These are phyloP conservation scores for Zaprionus obscuricornis DNA, from an alignment of 2,888 invertebrate species.

Conservation along the genomic window DNA sequence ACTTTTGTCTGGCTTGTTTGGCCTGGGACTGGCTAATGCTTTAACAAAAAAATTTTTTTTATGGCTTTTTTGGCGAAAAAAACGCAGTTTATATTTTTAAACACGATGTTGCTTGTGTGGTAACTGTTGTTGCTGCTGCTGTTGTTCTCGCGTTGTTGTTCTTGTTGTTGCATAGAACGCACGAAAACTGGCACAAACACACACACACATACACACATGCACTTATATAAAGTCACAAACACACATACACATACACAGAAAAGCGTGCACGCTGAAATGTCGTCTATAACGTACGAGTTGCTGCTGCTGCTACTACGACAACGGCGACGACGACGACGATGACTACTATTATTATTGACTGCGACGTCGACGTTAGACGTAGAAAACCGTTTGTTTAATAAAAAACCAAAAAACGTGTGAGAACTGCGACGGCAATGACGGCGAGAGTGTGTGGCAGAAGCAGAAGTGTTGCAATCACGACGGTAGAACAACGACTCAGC, in stretches of 20 bases:
- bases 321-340: background rate
- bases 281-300: conserved; percentile 55
- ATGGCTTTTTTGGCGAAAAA: conserved; percentile 73
- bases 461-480: conserved; percentile 80
- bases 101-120: conserved; percentile 48
- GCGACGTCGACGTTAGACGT: conserved; percentile 43
- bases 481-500: conserved; percentile 81
- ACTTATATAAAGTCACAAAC: conserved; percentile 12
- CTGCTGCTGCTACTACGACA: conserved; percentile 30
- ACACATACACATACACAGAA: conserved; percentile 6
- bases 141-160: conserved; percentile 30
- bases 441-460: conserved; percentile 46
- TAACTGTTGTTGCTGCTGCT: conserved; percentile 55
- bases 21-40: conserved; percentile 47
- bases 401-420: conserved; percentile 56
- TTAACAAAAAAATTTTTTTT: conserved; percentile 53
- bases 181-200: conserved; percentile 70
- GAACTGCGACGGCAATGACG: conserved; percentile 50
- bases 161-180: conserved; percentile 60
- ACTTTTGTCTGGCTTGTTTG: conserved; percentile 49
- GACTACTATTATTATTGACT: too few species aligned
- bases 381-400: conserved; percentile 20
- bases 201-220: conserved; percentile 16
- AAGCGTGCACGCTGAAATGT: conserved; percentile 46
- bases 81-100: conserved; percentile 72